Evolutionary conservation across 1,140 invertebrate genomes (phyloP).

Genomic region (Musca vetustissima): DNA sequence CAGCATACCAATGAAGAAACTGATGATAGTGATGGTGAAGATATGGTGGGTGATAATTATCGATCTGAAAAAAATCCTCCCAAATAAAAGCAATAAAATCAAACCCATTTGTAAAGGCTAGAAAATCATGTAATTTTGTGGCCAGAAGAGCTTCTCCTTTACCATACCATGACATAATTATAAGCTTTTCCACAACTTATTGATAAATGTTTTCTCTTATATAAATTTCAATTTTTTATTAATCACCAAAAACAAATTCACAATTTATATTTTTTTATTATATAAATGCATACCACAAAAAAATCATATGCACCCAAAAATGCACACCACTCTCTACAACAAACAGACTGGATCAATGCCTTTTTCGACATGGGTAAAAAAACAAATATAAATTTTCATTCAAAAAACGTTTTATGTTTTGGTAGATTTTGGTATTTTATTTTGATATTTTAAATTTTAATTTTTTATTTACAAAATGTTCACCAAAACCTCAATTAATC

Average conservation of each 20-base stretch:
- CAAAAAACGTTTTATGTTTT: too few species aligned
- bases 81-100: conserved; percentile 9
- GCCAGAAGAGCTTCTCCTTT: not conserved
- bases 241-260: not conserved
- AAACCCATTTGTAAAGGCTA: conserved; percentile 10
- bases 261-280: not conserved
- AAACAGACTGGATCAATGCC: conserved; percentile 67
- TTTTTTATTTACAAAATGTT: not conserved
- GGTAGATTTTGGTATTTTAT: too few species aligned
- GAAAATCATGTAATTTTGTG: not conserved
- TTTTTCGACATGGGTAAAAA: conserved; percentile 65
- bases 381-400: not conserved
- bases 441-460: conserved; percentile 11
- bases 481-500: too few species aligned
- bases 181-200: not conserved
- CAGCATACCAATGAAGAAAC: conserved; percentile 41
- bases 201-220: not conserved
- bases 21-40: conserved; percentile 59
- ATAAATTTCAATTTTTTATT: not conserved
- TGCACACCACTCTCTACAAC: not conserved
- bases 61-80: not conserved
- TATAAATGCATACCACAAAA: not conserved
- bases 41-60: conserved; percentile 60
- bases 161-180: not conserved
- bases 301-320: not conserved